phyloP scores from a whole-genome alignment of 2,113 vertebrate species.

The Rhabdornis inornatus region DNA sequence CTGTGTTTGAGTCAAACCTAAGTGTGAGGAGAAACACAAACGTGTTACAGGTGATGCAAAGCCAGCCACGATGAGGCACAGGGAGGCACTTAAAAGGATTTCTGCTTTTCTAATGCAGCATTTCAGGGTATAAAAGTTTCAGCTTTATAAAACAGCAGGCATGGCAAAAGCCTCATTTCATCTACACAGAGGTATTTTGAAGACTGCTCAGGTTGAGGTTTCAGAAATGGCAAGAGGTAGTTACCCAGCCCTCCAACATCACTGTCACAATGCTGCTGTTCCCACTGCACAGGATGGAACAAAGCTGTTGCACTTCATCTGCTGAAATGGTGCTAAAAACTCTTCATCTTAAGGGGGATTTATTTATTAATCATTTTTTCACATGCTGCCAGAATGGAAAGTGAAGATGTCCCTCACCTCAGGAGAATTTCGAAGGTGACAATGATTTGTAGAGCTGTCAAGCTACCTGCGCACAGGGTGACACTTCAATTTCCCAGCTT shows the following conservation, averaged over 20 bases:
- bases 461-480: neutral
- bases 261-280: neutral
- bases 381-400: neutral
- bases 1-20: neutral
- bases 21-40: neutral
- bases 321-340: neutral
- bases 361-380: slow-evolving; percentile 11
- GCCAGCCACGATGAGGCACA: neutral
- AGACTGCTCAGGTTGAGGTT: neutral
- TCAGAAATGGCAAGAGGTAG: neutral
- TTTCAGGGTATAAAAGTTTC: neutral
- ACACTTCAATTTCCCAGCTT: neutral
- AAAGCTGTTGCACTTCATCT: neutral
- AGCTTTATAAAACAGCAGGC: neutral
- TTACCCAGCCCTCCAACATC: neutral
- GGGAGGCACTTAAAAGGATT: neutral
- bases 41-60: neutral
- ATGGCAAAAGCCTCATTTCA: neutral
- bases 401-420: neutral
- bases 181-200: neutral
- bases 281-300: neutral
- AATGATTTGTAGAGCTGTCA: slow-evolving; percentile 3
- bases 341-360: neutral
- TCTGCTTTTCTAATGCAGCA: neutral
- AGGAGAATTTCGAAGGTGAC: neutral